These are phyloP conservation scores for Morpho achilles DNA, from an alignment of 2,888 invertebrate species.

Conservation along the genomic window DNA sequence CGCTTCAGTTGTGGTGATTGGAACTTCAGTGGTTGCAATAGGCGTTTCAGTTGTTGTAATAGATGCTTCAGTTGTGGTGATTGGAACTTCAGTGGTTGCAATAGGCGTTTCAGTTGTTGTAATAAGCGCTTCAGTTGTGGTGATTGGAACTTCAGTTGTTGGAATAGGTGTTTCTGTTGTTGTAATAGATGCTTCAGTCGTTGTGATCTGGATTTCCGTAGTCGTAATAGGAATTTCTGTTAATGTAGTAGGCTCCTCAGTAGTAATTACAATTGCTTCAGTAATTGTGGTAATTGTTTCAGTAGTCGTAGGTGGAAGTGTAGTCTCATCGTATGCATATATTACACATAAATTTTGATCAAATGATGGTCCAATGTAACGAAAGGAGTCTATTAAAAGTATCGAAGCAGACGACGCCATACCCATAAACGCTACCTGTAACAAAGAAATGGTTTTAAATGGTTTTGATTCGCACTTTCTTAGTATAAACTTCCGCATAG, in stretches of 20 bases:
- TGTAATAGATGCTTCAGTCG: conserved; percentile 1
- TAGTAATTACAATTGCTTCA: conserved; percentile 8
- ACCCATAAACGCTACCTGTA: conserved; percentile 21
- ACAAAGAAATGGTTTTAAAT: not conserved
- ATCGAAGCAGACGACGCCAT: conserved; percentile 11
- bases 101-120: not conserved
- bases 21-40: conserved; percentile 1
- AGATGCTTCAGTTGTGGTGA: conserved; percentile 3
- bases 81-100: not conserved
- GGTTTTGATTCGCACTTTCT: no score
- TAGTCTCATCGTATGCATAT: conserved; percentile 10
- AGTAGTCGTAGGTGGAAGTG: conserved; percentile 8
- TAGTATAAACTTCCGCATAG: no score
- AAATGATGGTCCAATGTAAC: conserved; percentile 16
- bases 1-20: conserved; percentile 2
- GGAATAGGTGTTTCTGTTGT: conserved; percentile 10
- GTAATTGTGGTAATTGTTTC: conserved; percentile 17
- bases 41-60: not conserved
- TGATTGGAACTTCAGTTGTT: conserved; percentile 2
- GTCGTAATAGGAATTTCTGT: conserved; percentile 12
- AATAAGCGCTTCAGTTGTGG: conserved; percentile 1
- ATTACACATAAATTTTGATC: conserved; percentile 14
- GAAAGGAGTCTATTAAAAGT: conserved; percentile 19
- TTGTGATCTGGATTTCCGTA: conserved; percentile 5
- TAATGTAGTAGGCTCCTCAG: conserved; percentile 1